These are phyloP conservation scores for Myrmophylax atrothorax DNA, from an alignment of 2,113 vertebrate genomes.

Conservation along the genomic window DNA sequence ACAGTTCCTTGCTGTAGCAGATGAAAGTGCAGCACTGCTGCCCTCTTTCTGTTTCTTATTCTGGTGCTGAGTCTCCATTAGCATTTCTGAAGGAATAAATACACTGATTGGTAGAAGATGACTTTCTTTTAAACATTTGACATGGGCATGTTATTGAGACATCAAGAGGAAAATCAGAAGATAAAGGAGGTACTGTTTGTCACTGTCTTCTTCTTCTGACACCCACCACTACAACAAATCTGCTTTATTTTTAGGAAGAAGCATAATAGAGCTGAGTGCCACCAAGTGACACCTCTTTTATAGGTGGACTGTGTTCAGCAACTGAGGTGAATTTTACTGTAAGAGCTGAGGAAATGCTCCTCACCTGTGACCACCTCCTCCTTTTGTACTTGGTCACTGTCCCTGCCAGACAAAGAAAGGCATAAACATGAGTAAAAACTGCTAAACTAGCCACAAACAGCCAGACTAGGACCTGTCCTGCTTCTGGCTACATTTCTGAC, in stretches of 20 bases:
- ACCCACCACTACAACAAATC: background rate
- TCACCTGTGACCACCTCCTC: background rate
- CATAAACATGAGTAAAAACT: background rate
- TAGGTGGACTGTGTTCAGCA: background rate
- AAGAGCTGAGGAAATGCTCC: background rate
- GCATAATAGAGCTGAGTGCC: background rate
- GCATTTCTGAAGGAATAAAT: slow-evolving; percentile 51
- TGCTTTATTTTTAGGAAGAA: slow-evolving; percentile 58
- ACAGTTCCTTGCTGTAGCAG: slow-evolving; percentile 25
- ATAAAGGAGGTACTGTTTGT: slow-evolving; percentile 46
- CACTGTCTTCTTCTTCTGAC: slow-evolving; percentile 4
- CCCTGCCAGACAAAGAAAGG: background rate
- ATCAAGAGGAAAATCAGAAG: slow-evolving; percentile 25
- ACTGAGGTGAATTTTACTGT: background rate
- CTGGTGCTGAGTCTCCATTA: background rate
- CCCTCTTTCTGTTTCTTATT: slow-evolving; percentile 14
- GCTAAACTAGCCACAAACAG: background rate
- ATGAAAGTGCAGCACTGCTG: slow-evolving; percentile 18
- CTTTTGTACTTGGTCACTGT: background rate
- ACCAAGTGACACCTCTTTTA: background rate
- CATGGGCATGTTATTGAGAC: background rate
- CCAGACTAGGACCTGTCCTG: background rate
- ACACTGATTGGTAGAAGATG: background rate
- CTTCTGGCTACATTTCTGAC: background rate
- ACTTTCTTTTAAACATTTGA: slow-evolving; percentile 28